Base-by-base conservation (phyloP, 2,797 vertebrate species). In the Ispidina lecontei region DNA sequence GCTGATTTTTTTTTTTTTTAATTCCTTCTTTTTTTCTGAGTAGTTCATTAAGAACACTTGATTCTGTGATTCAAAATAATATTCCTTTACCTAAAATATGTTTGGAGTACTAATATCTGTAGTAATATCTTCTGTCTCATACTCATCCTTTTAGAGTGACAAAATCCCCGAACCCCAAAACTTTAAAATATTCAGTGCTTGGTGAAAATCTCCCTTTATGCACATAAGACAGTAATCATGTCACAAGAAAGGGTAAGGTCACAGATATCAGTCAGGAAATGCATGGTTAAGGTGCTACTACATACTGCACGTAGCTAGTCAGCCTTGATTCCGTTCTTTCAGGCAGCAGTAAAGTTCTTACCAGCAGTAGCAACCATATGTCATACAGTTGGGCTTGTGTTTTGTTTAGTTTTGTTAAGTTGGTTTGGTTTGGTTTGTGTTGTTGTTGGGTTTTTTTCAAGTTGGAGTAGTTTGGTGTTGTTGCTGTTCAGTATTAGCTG, bases 251-350 rank as follows among this genome's bases (percentile, higher is more conserved):
- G 71, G 1, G 17, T 18, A 63, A 72, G 14, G 18, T 17, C 31
- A 33, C 14, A 69, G 62, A 67, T 70, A 35, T 65, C 9, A 87
- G 63, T 55, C 39, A 59, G 79, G 65, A 94, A 85, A 52, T 59
- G 22, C 0, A 70, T 54, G 16, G 26, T 81, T 91, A 77, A 26
- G 21, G 26, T 60, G 43, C 31, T 84, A 28, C 33, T 77, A 8
- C 62, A 35, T 58, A 44, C 58, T 80, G 29, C 33, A 12, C 14
- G 0, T 29, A 62, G 39, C 22, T 58, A 14, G 4, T 55, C 13
- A 35, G 3, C 68, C 14, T 73, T 51, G 43, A n/a, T 60, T 71
- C 17, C 39, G 8, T 60, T 71, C 13, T 70, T 73, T 12, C 7
- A 87, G 39, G 22, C 23, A 69, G 29, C 47, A 33, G 33, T 90